phyloP scores from a whole-genome alignment of 2,888 invertebrate genomes.

The Horisme vitalbata region DNA sequence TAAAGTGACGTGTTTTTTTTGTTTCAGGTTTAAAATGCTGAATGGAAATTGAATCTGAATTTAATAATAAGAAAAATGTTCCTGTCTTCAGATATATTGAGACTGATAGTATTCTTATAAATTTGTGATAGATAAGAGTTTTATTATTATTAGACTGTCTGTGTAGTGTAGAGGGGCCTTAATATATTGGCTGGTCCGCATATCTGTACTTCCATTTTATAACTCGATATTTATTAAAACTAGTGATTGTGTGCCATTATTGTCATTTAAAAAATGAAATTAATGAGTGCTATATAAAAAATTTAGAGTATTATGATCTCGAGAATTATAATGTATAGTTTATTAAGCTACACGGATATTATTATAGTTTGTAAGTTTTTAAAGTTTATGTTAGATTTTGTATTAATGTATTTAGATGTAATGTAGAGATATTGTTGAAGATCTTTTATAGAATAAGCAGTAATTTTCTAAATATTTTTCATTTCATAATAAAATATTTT shows the following conservation, averaged over 20 bases:
- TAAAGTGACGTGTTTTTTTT: too few relatives aligned
- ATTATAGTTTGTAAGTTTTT: constrained; percentile 19
- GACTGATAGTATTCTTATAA: constrained; percentile 75
- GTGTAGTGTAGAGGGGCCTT: constrained; percentile 8
- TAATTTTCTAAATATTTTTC: constrained; percentile 22
- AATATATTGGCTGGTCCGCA: constrained; percentile 25
- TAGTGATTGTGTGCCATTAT: constrained; percentile 32
- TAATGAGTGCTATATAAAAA: constrained; percentile 33
- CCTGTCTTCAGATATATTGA: constrained; percentile 58
- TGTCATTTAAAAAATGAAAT: constrained; percentile 44
- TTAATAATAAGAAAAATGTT: constrained; percentile 41
- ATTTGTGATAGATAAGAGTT: constrained; percentile 60
- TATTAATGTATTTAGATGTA: constrained; percentile 23
- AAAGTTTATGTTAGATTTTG: constrained; percentile 23
- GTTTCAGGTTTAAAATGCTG: constrained; percentile 53
- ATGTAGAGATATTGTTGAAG: constrained; percentile 23
- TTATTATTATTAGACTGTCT: constrained; percentile 24
- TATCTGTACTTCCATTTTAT: constrained; percentile 22
- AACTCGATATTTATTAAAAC: constrained; percentile 28
- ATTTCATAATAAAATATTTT: constrained; percentile 28
- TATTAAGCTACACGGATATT: constrained; percentile 22
- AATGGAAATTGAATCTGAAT: constrained; percentile 42
- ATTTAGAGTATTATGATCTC: constrained; percentile 45
- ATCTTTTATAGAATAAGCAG: constrained; percentile 19
- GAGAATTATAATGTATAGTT: constrained; percentile 37